These are phyloP conservation scores for Spisula solida DNA, from an alignment of 2,888 invertebrate genomes.

Conservation along the genomic window DNA sequence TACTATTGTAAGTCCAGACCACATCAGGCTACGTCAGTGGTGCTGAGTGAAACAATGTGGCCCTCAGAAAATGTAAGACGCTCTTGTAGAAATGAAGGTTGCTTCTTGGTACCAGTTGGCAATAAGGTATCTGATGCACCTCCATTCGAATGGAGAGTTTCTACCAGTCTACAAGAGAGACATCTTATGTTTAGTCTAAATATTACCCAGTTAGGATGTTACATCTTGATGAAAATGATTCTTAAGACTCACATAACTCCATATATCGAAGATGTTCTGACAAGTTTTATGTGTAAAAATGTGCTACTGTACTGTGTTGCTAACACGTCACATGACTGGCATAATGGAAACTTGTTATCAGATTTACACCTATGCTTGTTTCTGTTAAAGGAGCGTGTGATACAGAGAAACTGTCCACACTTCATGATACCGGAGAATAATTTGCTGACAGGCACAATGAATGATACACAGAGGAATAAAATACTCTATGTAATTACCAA, in stretches of 20 bases:
- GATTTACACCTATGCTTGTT: constrained; percentile 12
- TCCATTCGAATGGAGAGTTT: constrained; percentile 14
- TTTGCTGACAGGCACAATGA: neutral
- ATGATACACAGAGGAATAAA: neutral
- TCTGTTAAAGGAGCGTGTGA: neutral
- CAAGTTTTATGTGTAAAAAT: constrained; percentile 29
- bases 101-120: constrained; percentile 1
- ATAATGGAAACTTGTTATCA: neutral
- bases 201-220: neutral
- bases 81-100: constrained; percentile 1
- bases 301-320: constrained; percentile 14
- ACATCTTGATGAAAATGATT: constrained; percentile 23
- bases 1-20: neutral
- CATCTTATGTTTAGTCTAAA: constrained; percentile 7
- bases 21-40: neutral
- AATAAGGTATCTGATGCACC: neutral
- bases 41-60: neutral
- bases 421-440: constrained; percentile 21
- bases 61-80: neutral
- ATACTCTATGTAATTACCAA: neutral
- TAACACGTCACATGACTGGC: neutral
- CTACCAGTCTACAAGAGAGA: neutral
- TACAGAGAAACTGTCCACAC: constrained; percentile 16
- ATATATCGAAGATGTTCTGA: neutral
- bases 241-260: constrained; percentile 9